These are phyloP conservation scores for Tetragonula carbonaria DNA, from an alignment of 2,888 invertebrate genomes.

Conservation along the genomic window DNA sequence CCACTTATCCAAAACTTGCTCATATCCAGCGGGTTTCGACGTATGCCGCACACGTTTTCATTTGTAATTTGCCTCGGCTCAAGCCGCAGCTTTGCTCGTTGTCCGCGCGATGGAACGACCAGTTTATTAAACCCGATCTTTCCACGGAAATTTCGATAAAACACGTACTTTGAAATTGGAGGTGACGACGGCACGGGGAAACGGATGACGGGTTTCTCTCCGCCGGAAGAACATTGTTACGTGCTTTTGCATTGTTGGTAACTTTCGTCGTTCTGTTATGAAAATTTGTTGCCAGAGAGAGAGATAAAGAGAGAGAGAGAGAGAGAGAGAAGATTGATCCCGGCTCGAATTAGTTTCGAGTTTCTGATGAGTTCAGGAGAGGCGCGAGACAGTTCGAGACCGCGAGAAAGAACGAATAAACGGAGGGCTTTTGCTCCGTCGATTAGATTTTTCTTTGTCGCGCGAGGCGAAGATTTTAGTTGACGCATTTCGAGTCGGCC, in stretches of 20 bases:
- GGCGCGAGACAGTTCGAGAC: not conserved
- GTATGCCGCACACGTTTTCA: conserved; percentile 36
- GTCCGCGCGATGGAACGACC: conserved; percentile 14
- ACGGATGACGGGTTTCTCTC: not conserved
- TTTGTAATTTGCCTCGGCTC: conserved; percentile 39
- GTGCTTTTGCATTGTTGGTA: not conserved
- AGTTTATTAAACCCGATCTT: conserved; percentile 39
- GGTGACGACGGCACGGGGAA: no score
- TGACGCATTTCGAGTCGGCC: no score
- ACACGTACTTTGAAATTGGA: not conserved
- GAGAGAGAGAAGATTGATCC: not conserved
- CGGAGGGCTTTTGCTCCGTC: not conserved
- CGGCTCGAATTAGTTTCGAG: not conserved
- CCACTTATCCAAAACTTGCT: conserved; percentile 42
- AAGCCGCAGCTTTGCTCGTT: not conserved
- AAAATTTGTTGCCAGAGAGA: not conserved
- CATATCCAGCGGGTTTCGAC: conserved; percentile 17
- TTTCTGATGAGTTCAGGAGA: not conserved
- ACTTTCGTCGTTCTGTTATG: conserved; percentile 20
- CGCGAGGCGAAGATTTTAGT: no score
- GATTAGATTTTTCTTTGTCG: not conserved
- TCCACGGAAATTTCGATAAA: conserved; percentile 14
- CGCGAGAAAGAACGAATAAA: not conserved
- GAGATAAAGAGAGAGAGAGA: not conserved
- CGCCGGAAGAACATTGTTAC: conserved; percentile 11